Evolutionary conservation across 2,797 vertebrate species (phyloP), one percentile per base, ranked within the genome.

Genomic region (Semaprochilodus insignis): DNA sequence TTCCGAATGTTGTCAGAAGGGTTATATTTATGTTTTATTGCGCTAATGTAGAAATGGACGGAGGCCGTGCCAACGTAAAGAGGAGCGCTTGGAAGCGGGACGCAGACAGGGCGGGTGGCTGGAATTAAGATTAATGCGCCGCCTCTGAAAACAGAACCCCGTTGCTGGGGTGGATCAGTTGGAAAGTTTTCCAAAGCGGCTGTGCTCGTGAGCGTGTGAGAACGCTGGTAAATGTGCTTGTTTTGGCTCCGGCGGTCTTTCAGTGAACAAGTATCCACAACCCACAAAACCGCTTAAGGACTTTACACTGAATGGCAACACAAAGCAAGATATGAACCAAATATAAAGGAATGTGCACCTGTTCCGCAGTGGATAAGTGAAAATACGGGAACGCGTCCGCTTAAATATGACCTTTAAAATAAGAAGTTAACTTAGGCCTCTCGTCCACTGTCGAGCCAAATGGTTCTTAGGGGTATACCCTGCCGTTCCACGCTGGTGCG

Each of bases 111-210:
- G n/a, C 65, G 48, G 21, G 51, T 27, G 40, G 34, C 73, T 69
- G 73, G 73, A 77, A 77, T 57, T 31, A 60, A 81, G 65, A 82
- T 59, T 60, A 76, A 76, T 74, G 51, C 23, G 1, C 19, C n/a
- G 44, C 36, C 40, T 62, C 69, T 63, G 40, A 52, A 81, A 74
- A 59, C 52, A 69, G 51, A n/a, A 44, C 15, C 13, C 60, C 15
- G 48, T 81, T 76, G 27, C 44, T 25, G 66, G 57, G 67, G 59
- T 72, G 81, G 59, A 78, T 82, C 63, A 69, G 52, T 31, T 81
- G 80, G 80, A 75, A 67, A 19, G 27, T n/a, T 77, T 63, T 77
- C 74, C 74, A 63, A 17, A 10, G 25, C 48, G 14, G 6, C 17
- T 14, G 25, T 17, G 17, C 52, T 57, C 34, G n/a, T 59, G 54